These are phyloP conservation scores for Drosophila triauraria DNA, from an alignment of 1,140 invertebrate genomes.

Conservation along the genomic window DNA sequence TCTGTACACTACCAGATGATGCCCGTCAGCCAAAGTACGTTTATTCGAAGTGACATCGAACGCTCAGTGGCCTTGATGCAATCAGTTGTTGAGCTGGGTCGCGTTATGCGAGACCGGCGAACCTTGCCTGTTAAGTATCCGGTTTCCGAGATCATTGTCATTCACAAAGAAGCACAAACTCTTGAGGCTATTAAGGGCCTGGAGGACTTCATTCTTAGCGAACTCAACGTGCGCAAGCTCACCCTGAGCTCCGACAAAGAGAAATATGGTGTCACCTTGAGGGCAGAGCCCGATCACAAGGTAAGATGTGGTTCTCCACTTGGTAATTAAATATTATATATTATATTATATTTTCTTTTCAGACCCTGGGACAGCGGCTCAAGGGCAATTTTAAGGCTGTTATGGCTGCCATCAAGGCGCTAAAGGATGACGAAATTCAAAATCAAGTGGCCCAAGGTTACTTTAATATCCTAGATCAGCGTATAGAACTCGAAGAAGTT, in stretches of 20 bases:
- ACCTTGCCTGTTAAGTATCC: slow-evolving; percentile 98
- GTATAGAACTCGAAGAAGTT: slow-evolving; percentile 92
- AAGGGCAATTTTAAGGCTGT: slow-evolving; percentile 96
- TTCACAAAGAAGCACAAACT: slow-evolving; percentile 93
- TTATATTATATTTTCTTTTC: not conserved
- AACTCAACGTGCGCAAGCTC: slow-evolving; percentile 97
- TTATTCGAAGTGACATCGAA: slow-evolving; percentile 96
- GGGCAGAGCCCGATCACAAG: slow-evolving; percentile 96
- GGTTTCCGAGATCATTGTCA: slow-evolving; percentile 96
- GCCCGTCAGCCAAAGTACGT: slow-evolving; percentile 89
- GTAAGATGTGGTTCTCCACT: slow-evolving; percentile 9
- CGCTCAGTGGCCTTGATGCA: slow-evolving; percentile 96
- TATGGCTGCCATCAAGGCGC: slow-evolving; percentile 91
- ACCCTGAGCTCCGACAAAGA: slow-evolving; percentile 96
- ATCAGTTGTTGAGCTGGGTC: slow-evolving; percentile 96
- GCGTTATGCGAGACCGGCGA: slow-evolving; percentile 96
- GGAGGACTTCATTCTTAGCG: slow-evolving; percentile 95
- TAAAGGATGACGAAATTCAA: slow-evolving; percentile 93
- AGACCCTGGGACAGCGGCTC: slow-evolving; percentile 92
- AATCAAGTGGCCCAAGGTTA: slow-evolving; percentile 90
- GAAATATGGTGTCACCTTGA: slow-evolving; percentile 96
- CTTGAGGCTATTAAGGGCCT: slow-evolving; percentile 93
- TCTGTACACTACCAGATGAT: slow-evolving; percentile 97
- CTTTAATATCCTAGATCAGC: slow-evolving; percentile 91
- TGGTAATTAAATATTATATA: not conserved